Percentiles rank a stretch among this genome's conserved stretches.
phyloP scores from a whole-genome alignment of 2,113 vertebrate species.

The Platycercus adscitus region DNA sequence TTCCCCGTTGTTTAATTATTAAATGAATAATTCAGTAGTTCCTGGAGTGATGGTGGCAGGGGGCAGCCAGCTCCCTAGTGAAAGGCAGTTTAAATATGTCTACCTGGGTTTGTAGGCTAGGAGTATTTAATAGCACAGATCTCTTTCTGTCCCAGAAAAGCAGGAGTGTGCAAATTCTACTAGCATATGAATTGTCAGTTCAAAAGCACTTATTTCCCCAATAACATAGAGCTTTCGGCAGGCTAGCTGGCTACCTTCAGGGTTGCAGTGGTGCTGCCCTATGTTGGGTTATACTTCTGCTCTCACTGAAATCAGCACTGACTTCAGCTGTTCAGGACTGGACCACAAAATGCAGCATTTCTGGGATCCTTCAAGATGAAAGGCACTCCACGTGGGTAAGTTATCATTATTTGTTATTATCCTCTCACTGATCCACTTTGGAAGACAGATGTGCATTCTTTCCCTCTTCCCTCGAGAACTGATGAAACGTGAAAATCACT shows the following conservation, averaged over 20 bases:
- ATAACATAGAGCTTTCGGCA: neutral
- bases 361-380: neutral
- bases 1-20: neutral
- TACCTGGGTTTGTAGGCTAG: neutral
- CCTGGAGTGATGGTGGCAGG: neutral
- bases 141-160: neutral
- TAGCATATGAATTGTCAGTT: neutral
- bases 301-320: neutral
- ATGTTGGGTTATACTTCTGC: neutral
- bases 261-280: neutral
- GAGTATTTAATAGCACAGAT: neutral
- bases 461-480: neutral
- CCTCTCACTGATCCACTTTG: slow-evolving; percentile 35
- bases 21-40: neutral
- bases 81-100: neutral
- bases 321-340: neutral
- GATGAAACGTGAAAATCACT: slow-evolving; percentile 53
- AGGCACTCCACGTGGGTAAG: neutral
- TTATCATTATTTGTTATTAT: slow-evolving; percentile 42
- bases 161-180: neutral
- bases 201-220: neutral
- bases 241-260: neutral
- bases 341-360: neutral
- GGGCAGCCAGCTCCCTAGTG: neutral
- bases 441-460: slow-evolving; percentile 28